Percentiles rank a stretch among this genome's conserved stretches.
phyloP scores from a whole-genome alignment of 2,888 invertebrate genomes.

The Protophormia terraenovae region DNA sequence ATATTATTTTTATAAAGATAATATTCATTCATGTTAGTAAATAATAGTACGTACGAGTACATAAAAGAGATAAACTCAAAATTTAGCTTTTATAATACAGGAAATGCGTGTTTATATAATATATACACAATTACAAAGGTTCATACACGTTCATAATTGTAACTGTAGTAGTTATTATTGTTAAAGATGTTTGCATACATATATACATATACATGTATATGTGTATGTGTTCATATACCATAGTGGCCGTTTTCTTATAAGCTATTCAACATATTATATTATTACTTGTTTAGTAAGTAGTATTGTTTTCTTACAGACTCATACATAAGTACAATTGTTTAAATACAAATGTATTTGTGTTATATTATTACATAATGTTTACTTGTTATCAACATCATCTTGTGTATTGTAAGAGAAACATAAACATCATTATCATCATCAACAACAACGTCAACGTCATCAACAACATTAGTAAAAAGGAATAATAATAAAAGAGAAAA shows the following conservation, averaged over 20 bases:
- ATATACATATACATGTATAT: neutral
- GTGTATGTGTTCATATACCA: neutral
- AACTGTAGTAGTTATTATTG: neutral
- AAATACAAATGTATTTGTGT: neutral
- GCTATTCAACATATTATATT: neutral
- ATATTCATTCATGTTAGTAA: neutral
- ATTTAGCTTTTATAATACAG: neutral
- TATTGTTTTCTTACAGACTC: neutral
- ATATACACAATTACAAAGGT: no score
- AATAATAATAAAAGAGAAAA: neutral
- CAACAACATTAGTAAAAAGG: neutral
- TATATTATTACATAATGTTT: neutral
- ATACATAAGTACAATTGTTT: neutral
- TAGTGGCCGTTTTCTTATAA: neutral
- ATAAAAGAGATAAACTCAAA: conserved; percentile 4
- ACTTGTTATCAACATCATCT: neutral
- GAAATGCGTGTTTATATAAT: conserved; percentile 23
- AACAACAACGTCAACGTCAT: neutral
- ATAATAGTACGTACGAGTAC: neutral
- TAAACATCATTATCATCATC: neutral
- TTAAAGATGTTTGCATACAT: neutral
- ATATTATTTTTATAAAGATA: neutral
- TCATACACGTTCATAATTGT: neutral
- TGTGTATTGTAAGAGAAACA: neutral
- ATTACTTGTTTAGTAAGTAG: neutral